A percentile compares a stretch with the other conserved stretches of the same genome.
Conservation (phyloP, 1,140 invertebrate species). For the Tribolium castaneum region DNA sequence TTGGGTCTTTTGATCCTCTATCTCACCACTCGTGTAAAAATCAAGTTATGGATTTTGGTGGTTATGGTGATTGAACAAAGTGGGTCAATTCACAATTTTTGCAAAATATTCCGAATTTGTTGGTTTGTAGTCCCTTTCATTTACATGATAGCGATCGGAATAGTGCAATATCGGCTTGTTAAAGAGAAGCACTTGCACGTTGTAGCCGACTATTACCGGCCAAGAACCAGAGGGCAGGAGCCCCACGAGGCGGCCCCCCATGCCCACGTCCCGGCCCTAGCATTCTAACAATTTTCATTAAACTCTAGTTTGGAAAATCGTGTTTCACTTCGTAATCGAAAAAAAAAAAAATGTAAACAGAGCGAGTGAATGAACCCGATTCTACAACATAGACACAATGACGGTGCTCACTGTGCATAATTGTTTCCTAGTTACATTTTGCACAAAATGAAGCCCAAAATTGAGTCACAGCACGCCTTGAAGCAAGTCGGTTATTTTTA, state of each 20-base stretch:
- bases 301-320: background rate
- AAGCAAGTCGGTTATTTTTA: constrained; percentile 21
- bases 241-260: background rate
- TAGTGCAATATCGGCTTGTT: background rate
- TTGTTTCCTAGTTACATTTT: background rate
- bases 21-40: background rate
- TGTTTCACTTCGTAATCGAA: constrained; percentile 1
- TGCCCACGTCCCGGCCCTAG: background rate
- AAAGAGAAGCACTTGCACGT: background rate
- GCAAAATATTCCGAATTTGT: background rate
- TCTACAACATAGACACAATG: constrained; percentile 17
- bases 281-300: background rate
- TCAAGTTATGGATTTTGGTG: background rate
- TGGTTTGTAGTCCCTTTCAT: background rate
- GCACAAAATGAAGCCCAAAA: background rate
- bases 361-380: constrained; percentile 16
- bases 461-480: constrained; percentile 11
- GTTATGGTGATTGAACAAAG: background rate
- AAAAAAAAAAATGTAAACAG: constrained; percentile 19
- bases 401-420: background rate
- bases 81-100: background rate
- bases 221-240: no score
- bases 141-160: background rate
- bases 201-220: background rate
- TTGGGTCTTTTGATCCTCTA: background rate